phyloP scores from a whole-genome alignment of 2,113 vertebrate genomes.

The Thryonomys swinderianus region DNA sequence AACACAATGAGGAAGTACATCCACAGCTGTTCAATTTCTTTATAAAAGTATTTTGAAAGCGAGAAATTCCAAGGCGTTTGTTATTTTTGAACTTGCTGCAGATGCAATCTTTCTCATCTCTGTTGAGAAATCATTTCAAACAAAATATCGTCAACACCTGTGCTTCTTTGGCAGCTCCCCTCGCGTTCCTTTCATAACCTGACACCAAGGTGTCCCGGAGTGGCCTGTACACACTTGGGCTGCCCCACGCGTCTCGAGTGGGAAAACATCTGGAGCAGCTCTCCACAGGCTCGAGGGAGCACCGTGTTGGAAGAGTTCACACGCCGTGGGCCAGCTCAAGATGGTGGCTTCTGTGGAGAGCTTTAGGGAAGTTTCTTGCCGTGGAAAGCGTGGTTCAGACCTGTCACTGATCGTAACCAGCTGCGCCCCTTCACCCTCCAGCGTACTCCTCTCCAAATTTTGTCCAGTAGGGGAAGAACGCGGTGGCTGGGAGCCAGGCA shows the following conservation, averaged over 20 bases:
- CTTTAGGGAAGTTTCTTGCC: neutral
- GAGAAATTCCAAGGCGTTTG: neutral
- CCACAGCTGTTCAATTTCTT: neutral
- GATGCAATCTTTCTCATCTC: neutral
- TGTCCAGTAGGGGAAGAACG: neutral
- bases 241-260: conserved; percentile 11
- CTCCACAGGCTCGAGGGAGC: neutral
- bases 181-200: neutral
- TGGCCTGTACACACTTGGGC: neutral
- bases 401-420: neutral
- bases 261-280: conserved; percentile 31
- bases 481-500: neutral
- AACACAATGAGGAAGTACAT: neutral
- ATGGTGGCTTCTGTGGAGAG: neutral
- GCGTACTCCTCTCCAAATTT: neutral
- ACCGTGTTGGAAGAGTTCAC: neutral
- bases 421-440: too few species aligned
- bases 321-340: neutral
- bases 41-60: neutral
- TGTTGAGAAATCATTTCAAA: conserved; percentile 40
- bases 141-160: neutral
- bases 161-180: neutral
- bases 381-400: neutral
- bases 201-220: neutral
- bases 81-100: neutral